Evolutionary conservation across 2,113 vertebrate species (phyloP), one percentile per base, ranked within the genome.

Genomic region (Varanus salvator): DNA sequence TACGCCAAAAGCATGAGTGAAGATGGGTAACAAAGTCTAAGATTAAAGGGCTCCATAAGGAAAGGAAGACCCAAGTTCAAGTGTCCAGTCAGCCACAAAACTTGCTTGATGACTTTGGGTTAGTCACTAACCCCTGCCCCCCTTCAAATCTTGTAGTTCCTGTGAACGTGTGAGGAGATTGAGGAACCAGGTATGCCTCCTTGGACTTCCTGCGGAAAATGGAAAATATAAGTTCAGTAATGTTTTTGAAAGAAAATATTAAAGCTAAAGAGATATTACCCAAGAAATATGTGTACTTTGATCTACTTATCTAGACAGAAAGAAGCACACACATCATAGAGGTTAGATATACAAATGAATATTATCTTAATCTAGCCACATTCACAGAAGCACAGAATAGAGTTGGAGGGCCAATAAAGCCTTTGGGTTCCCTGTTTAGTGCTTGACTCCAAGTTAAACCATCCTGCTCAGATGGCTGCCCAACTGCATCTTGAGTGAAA

Each of bases 341-440:
- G 87, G 29, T 92, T 75, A 80, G 60, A 85, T 83, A 38, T 50
- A 14, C 48, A 50, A 86, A 7, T 68, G 87, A 69, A 50, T 19
- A 44, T 44, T 87, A 69, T 52, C 88, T 90, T 89, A 69, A 25
- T 80, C 85, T 85, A 68, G 9, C 12, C 4, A 4, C 74, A 23
- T 74, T 88, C 38, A 44, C 38, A 44, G 38, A 44, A 44, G 38
- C 38, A 44, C 38, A 44, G 38, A 44, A 44, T 44, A 44, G 38
- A 44, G 38, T 44, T 44, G 38, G 38, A 44, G 38, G 38, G 3
- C 38, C 38, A 44, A 44, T 44, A 44, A 44, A 44, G 38, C 38
- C 38, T 44, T 44, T 44, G 38, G 38, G 38, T 44, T 44, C 38
- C 38, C 38, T 44, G 38, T 44, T 44, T 44, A 44, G 38, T 44